These are phyloP conservation scores for Athalia circularis DNA, from an alignment of 2,888 invertebrate species.

Conservation along the genomic window DNA sequence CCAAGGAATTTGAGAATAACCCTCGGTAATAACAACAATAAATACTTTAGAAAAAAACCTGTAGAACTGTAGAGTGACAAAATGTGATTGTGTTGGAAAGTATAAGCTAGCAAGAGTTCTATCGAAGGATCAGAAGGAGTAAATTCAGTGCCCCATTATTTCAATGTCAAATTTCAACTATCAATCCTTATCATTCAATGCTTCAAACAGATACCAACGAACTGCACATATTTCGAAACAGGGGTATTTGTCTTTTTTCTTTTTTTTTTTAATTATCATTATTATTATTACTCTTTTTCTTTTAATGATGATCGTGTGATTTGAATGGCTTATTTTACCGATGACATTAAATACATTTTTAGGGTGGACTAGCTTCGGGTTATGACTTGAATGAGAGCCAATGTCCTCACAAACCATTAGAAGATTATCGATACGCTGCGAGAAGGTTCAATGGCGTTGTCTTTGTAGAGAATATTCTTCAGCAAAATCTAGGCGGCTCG, in stretches of 20 bases:
- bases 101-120: background rate
- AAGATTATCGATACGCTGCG: conserved; percentile 60
- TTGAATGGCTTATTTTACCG: conserved; percentile 56
- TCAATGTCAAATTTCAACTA: conserved; percentile 19
- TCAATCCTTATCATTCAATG: conserved; percentile 31
- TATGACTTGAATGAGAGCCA: conserved; percentile 58
- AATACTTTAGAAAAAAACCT: too few relatives aligned
- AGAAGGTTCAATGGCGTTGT: conserved; percentile 43
- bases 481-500: too few relatives aligned
- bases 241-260: conserved; percentile 7
- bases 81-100: background rate
- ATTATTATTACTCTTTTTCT: conserved; percentile 40
- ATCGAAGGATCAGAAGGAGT: conserved; percentile 5
- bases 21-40: too few relatives aligned
- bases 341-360: conserved; percentile 61
- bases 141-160: conserved; percentile 44
- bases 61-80: background rate
- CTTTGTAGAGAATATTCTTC: background rate
- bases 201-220: conserved; percentile 23
- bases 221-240: conserved; percentile 1
- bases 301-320: conserved; percentile 58
- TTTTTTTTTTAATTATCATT: background rate
- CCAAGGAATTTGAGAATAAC: too few relatives aligned
- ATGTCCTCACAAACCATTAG: conserved; percentile 58
- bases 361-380: conserved; percentile 67